Evolutionary conservation across 2,888 invertebrate species (phyloP).

Genomic region (Eupeodes luniger): DNA sequence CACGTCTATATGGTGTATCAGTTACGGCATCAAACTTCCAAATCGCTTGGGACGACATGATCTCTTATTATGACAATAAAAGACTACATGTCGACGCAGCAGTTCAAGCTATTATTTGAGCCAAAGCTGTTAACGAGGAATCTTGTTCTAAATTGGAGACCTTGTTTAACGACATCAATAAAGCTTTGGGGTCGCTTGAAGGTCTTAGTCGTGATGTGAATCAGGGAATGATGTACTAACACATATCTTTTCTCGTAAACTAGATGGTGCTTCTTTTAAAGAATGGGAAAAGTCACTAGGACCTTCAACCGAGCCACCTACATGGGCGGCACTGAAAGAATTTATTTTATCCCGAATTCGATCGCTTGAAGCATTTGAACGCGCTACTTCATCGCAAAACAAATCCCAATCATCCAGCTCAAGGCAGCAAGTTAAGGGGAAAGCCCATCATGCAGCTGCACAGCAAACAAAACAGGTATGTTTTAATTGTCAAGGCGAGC

Average conservation of each 20-base stretch:
- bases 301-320: not conserved
- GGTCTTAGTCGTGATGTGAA: not conserved
- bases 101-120: not conserved
- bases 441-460: not conserved
- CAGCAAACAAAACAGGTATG: no score
- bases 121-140: constrained; percentile 33
- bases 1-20: no score
- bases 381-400: not conserved
- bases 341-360: constrained; percentile 9
- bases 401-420: not conserved
- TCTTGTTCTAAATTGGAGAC: constrained; percentile 31
- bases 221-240: no score
- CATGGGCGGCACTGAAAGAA: not conserved
- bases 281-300: constrained; percentile 11
- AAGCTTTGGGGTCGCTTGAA: constrained; percentile 25
- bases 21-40: no score
- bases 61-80: no score
- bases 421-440: not conserved
- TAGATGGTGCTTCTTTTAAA: constrained; percentile 22
- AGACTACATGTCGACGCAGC: no score
- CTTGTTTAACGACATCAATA: constrained; percentile 33
- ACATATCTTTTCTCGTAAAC: not conserved
- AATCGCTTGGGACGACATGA: no score
- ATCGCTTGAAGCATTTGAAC: constrained; percentile 1
- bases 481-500: no score